phyloP scores from a whole-genome alignment of 1,140 invertebrate genomes.

The Drosophila hydei region DNA sequence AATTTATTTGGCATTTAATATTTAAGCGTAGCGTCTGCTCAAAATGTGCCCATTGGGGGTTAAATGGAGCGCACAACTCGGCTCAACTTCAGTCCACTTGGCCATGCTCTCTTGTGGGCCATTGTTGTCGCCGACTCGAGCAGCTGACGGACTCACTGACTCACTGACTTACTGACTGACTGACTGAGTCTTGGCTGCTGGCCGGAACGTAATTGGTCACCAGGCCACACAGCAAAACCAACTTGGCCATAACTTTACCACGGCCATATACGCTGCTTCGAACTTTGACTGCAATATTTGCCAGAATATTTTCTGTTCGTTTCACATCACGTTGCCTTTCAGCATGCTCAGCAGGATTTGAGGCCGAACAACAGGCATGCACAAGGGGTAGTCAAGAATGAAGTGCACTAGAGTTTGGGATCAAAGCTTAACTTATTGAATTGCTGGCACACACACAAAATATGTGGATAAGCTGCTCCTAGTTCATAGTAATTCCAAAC shows the following conservation, averaged over 20 bases:
- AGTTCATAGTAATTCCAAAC: too few species aligned
- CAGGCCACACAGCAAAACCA: conserved; percentile 34
- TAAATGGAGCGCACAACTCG: conserved; percentile 43
- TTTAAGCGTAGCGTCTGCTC: conserved; percentile 43
- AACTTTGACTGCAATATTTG: conserved; percentile 50
- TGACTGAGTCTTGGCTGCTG: background rate
- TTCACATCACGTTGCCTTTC: conserved; percentile 27
- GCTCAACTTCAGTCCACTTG: background rate
- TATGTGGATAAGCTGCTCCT: too few species aligned
- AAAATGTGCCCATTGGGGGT: conserved; percentile 57
- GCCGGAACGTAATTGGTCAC: conserved; percentile 47
- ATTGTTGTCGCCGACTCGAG: conserved; percentile 22
- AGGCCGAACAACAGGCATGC: conserved; percentile 22
- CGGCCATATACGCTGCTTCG: conserved; percentile 18
- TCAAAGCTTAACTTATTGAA: conserved; percentile 1
- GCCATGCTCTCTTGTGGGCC: background rate
- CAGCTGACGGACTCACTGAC: background rate
- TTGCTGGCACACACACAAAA: background rate
- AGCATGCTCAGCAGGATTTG: conserved; percentile 30
- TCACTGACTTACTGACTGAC: background rate
- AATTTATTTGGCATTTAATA: conserved; percentile 57
- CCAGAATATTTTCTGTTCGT: conserved; percentile 14
- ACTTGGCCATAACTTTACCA: conserved; percentile 51
- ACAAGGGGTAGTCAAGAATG: conserved; percentile 28
- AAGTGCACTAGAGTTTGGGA: background rate